A percentile compares a stretch with the other conserved stretches of the same genome.
Evolutionary conservation across 2,113 vertebrate genomes (phyloP).

Genomic region (Etia nguti): DNA sequence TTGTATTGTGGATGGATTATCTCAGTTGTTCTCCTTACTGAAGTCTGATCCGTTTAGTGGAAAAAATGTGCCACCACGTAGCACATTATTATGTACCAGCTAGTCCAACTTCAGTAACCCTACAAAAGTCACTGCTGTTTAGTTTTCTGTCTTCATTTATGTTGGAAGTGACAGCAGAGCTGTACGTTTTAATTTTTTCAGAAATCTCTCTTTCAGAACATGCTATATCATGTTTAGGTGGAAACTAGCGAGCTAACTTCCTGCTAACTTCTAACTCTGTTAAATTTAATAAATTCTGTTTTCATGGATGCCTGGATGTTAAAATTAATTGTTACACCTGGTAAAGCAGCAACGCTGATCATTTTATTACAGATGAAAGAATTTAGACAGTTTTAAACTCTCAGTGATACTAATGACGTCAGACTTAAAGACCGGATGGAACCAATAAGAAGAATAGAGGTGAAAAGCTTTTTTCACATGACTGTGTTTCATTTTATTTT

Average conservation of each 20-base stretch:
- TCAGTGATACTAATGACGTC: not conserved
- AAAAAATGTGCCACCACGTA: not conserved
- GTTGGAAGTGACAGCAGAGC: not conserved
- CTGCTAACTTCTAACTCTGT: not conserved
- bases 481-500: not conserved
- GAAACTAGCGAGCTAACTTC: not conserved
- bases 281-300: not conserved
- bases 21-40: not conserved
- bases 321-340: not conserved
- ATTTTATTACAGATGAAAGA: not conserved
- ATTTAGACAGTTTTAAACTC: not conserved
- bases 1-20: fast-evolving
- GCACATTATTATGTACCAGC: not conserved
- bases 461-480: no score
- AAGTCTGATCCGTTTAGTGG: not conserved
- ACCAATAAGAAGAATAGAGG: not conserved
- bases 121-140: not conserved
- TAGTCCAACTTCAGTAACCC: not conserved
- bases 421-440: fast-evolving
- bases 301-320: not conserved
- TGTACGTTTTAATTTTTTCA: not conserved
- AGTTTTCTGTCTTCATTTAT: not conserved
- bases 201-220: not conserved
- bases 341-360: fast-evolving
- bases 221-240: not conserved